phyloP scores from a whole-genome alignment of 2,113 vertebrate genomes.

The Rattus rattus region DNA sequence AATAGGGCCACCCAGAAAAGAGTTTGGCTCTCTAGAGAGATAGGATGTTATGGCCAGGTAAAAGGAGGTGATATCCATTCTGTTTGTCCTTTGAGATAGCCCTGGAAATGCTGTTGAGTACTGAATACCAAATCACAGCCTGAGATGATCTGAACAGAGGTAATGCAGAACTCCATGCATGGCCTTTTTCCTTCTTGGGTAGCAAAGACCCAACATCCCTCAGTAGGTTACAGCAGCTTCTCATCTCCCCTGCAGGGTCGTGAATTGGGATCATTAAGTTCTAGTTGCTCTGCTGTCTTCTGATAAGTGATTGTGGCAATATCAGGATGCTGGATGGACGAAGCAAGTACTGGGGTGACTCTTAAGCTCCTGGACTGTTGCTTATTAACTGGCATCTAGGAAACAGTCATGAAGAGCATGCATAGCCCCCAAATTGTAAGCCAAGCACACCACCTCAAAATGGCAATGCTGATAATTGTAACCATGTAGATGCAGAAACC shows the following conservation, averaged over 20 bases:
- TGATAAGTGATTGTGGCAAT: constrained; percentile 82
- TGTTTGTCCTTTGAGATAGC: background rate
- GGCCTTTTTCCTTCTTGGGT: constrained; percentile 26
- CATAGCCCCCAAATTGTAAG: constrained; percentile 57
- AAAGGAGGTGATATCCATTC: background rate
- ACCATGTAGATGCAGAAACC: constrained; percentile 83
- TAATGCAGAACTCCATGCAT: background rate
- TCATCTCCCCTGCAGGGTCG: constrained; percentile 68
- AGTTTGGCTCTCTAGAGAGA: background rate
- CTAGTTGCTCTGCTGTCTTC: constrained; percentile 77
- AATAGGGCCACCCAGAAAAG: background rate
- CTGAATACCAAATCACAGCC: background rate
- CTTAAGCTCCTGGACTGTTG: constrained; percentile 78
- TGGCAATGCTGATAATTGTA: constrained; percentile 80
- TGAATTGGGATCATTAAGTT: constrained; percentile 84
- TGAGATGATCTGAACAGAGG: background rate
- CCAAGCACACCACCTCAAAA: constrained; percentile 60
- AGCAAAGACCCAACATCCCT: constrained; percentile 62
- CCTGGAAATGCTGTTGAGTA: background rate
- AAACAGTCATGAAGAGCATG: constrained; percentile 71
- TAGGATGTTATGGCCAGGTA: background rate
- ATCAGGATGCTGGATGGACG: constrained; percentile 69
- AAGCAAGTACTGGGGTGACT: constrained; percentile 79
- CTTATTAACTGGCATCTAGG: constrained; percentile 83
- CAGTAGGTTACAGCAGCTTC: constrained; percentile 67